Base-by-base conservation (phyloP, 2,113 vertebrate species). In the Ailurus styani region DNA sequence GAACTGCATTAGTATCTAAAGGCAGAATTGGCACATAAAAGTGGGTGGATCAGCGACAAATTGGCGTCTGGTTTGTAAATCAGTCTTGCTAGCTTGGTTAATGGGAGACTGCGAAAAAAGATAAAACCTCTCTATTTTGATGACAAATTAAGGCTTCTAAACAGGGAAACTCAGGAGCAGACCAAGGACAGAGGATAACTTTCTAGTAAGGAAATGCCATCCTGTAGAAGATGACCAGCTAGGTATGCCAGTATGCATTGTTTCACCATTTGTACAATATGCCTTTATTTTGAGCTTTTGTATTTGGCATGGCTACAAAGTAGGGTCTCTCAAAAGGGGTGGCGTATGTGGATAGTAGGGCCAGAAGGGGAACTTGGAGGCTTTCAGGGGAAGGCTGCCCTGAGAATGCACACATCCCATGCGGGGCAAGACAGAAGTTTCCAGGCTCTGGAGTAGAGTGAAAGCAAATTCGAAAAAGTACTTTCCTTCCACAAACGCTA, bases 321-420 rank as follows among this genome's bases (percentile, higher is more conserved):
- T 21, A 68, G 83, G 15, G 34, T 79, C 83, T 64, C 82, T 72
- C 7, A 50, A 14, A 68, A 23, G 0, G 3, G 0, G 3, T 37
- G 27, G 17, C 6, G 0, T 21, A 0, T 23, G 6, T 57, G 17
- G 18, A 3, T 29, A 54, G 42, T 3, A 20, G 75, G 25, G 20
- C 27, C 20, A 6, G 40, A 27, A 73, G 14, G 31, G 20, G 52
- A 54, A 2, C 17, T 1, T 1, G 9, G 34, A 45, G 15, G 5
- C 2, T 62, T 13, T 20, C 3, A n/a, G n/a, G n/a, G 3, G 40
- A 70, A 50, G 54, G 11, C 57, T 62, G 21, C 3, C 23, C 45
- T 13, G 21, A 47, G 2, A 18, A 31, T 18, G 37, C 25, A 1
- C 2, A 1, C 3, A 10, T 50, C 64, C 25, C 5, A 4, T 20